Evolutionary conservation across 2,888 invertebrate species (phyloP).

Genomic region (Apamea monoglypha): DNA sequence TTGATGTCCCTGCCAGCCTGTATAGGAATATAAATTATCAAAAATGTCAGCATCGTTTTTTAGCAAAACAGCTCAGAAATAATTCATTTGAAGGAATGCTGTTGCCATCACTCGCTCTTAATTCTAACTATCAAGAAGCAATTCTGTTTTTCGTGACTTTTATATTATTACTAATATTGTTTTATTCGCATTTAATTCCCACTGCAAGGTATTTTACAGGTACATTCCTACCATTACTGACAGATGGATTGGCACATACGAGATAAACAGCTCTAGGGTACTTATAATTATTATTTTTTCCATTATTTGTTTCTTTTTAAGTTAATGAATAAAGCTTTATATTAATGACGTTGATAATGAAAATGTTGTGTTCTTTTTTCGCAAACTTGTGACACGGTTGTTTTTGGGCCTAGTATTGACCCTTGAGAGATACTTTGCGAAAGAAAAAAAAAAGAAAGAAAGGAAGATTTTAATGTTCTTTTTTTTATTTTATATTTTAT

Average conservation of each 20-base stretch:
- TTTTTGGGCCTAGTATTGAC: background rate
- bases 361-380: background rate
- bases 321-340: too few species aligned
- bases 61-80: background rate
- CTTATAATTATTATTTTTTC: constrained; percentile 22
- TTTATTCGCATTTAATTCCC: background rate
- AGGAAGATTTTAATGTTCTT: background rate
- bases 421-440: constrained; percentile 11
- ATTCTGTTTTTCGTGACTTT: background rate
- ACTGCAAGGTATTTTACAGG: constrained; percentile 64
- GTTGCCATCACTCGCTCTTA: background rate
- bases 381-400: too few species aligned
- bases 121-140: background rate
- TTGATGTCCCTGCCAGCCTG: too few species aligned
- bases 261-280: constrained; percentile 74
- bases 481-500: too few species aligned
- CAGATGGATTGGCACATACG: constrained; percentile 76
- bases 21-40: too few species aligned
- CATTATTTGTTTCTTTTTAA: background rate
- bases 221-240: constrained; percentile 75
- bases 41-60: too few species aligned
- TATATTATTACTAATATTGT: background rate
- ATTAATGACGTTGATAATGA: background rate
- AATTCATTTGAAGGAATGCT: background rate
- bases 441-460: background rate